A percentile compares a stretch with the other conserved stretches of the same genome.
These are phyloP conservation scores for Drosophila sulfurigaster DNA, from an alignment of 1,140 invertebrate species.

Conservation along the genomic window DNA sequence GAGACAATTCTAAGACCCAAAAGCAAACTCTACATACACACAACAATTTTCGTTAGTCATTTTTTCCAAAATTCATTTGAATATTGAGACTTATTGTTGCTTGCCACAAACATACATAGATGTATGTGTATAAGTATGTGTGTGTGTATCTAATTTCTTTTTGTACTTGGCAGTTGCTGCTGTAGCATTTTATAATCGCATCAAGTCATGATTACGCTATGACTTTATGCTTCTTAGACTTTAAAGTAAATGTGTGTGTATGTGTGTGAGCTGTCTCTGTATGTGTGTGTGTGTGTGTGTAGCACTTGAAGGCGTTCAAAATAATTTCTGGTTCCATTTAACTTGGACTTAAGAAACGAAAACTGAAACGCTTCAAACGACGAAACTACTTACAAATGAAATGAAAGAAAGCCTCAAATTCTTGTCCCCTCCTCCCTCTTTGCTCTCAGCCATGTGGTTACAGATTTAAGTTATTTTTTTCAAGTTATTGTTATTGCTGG, in stretches of 20 bases:
- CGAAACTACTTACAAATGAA: constrained; percentile 60
- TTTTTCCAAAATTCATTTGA: constrained; percentile 73
- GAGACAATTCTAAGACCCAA: constrained; percentile 68
- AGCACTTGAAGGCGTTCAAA: constrained; percentile 81
- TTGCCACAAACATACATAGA: constrained; percentile 49
- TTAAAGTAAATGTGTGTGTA: constrained; percentile 47
- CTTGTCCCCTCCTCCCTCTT: constrained; percentile 14
- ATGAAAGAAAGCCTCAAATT: constrained; percentile 60
- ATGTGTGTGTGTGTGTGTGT: constrained; percentile 54
- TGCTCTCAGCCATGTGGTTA: constrained; percentile 46
- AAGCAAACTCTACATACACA: constrained; percentile 17
- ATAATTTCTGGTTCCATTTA: constrained; percentile 83
- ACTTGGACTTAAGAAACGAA: constrained; percentile 77
- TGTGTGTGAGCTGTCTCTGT: constrained; percentile 21
- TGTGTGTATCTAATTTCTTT: constrained; percentile 80
- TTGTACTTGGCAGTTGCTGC: constrained; percentile 54
- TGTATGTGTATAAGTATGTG: constrained; percentile 22
- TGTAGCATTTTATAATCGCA: constrained; percentile 76
- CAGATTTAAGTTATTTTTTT: constrained; percentile 51
- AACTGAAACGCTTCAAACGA: constrained; percentile 71
- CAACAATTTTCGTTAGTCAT: constrained; percentile 71
- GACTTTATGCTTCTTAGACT: constrained; percentile 50
- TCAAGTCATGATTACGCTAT: constrained; percentile 81
- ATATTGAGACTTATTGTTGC: constrained; percentile 69
- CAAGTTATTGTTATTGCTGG: constrained; percentile 12